Conservation (phyloP, 2,888 invertebrate genomes). For the Agrilus mali region DNA sequence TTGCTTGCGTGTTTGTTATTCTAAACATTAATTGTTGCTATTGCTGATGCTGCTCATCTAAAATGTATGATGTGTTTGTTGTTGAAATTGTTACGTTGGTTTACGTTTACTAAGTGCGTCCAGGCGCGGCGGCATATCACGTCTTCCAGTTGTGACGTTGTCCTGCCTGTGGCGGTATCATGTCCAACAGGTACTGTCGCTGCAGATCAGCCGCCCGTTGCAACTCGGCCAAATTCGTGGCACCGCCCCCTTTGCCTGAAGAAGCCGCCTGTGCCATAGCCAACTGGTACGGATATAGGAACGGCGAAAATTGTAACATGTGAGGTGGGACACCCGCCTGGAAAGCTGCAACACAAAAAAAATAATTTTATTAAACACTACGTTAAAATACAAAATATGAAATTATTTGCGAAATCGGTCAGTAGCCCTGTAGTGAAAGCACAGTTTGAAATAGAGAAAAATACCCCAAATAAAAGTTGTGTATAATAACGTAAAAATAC, state of each 20-base stretch:
- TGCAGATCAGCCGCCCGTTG: slow-evolving; percentile 82
- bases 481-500: too few relatives aligned
- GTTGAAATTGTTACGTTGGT: background rate
- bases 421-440: too few relatives aligned
- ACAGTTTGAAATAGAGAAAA: too few relatives aligned
- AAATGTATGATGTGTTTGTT: background rate
- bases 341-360: slow-evolving; percentile 34
- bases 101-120: background rate
- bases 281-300: slow-evolving; percentile 80
- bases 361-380: too few relatives aligned
- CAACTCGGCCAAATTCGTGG: slow-evolving; percentile 56
- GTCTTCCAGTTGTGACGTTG: slow-evolving; percentile 50
- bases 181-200: slow-evolving; percentile 90
- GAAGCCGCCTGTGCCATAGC: slow-evolving; percentile 66
- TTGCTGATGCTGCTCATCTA: too few relatives aligned
- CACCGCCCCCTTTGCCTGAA: slow-evolving; percentile 32
- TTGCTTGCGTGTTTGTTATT: too few relatives aligned
- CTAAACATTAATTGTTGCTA: too few relatives aligned
- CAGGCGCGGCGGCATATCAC: slow-evolving; percentile 32
- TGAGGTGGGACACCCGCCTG: slow-evolving; percentile 54
- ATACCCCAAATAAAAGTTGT: too few relatives aligned
- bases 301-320: slow-evolving; percentile 79
- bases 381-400: too few relatives aligned
- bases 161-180: slow-evolving; percentile 64
- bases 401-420: too few relatives aligned